Conservation (phyloP, 2,797 vertebrate species). For the Chromis chromis region DNA sequence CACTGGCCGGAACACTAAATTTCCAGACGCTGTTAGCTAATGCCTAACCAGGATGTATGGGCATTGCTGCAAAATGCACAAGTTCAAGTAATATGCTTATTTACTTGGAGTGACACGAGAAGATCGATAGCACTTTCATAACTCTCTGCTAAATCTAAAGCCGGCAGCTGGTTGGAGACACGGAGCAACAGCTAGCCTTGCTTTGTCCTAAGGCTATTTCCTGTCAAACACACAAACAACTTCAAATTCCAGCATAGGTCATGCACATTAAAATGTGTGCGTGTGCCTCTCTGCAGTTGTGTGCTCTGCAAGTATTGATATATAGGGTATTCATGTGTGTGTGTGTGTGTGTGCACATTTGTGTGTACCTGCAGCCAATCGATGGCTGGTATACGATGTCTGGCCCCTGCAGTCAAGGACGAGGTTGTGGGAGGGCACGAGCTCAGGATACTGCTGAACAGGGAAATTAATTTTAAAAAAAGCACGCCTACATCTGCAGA, state of each 20-base stretch:
- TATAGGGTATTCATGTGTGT: not conserved
- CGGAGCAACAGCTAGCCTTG: too few relatives aligned
- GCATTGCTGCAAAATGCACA: not conserved
- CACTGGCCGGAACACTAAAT: not conserved
- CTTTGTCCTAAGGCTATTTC: not conserved
- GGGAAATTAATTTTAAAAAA: too few relatives aligned
- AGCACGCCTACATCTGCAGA: constrained; percentile 15
- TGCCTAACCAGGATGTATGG: too few relatives aligned
- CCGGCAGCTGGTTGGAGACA: not conserved
- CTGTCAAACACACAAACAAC: constrained; percentile 1
- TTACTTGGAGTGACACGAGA: too few relatives aligned
- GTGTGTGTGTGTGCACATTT: not conserved
- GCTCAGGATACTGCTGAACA: not conserved
- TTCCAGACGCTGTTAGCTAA: too few relatives aligned
- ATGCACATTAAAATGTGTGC: constrained; percentile 6
- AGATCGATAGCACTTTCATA: not conserved
- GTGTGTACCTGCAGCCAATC: constrained; percentile 16
- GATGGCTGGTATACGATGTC: constrained; percentile 46
- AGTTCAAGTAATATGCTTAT: not conserved
- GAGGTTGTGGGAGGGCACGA: constrained; percentile 19
- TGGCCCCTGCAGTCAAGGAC: constrained; percentile 42
- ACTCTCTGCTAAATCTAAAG: not conserved
- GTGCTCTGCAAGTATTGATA: not conserved
- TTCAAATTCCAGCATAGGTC: not conserved
- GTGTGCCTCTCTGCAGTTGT: too few relatives aligned